These are phyloP conservation scores for Poicephalus meyeri DNA, from an alignment of 2,113 vertebrate genomes.

Conservation along the genomic window DNA sequence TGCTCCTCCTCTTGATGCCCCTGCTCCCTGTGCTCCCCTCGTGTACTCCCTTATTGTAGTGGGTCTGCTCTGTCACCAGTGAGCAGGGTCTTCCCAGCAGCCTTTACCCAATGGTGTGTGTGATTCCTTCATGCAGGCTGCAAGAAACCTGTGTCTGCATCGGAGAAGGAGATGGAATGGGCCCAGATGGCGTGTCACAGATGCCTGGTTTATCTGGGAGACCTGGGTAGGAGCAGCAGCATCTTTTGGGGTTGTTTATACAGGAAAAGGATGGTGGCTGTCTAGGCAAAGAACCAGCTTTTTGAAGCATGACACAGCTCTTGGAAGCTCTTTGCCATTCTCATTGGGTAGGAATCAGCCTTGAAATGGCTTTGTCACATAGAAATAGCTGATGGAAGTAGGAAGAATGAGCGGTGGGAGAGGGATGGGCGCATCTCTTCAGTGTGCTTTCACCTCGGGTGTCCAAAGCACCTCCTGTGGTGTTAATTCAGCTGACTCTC, in stretches of 20 bases:
- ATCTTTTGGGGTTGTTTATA: background rate
- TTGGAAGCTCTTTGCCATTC: background rate
- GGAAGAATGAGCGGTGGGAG: background rate
- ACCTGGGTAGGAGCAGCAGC: slow-evolving; percentile 83
- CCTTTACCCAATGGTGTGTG: accelerated
- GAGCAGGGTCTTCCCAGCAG: background rate
- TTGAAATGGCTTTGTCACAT: background rate
- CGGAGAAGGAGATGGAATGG: slow-evolving; percentile 98
- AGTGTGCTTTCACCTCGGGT: background rate
- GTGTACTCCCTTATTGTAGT: accelerated
- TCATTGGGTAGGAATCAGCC: background rate
- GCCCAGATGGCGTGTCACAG: slow-evolving; percentile 97
- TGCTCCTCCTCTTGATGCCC: background rate
- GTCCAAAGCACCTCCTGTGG: background rate
- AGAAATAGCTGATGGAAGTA: background rate
- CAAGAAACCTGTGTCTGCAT: slow-evolving; percentile 91
- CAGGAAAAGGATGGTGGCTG: background rate
- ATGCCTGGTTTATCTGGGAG: slow-evolving; percentile 95
- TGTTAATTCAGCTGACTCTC: background rate
- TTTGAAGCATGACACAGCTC: background rate
- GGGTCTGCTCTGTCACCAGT: background rate
- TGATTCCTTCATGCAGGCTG: slow-evolving; percentile 71
- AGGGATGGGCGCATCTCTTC: background rate
- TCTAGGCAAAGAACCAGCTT: background rate
- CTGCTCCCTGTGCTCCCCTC: background rate